Conservation (phyloP, 2,113 vertebrate genomes). For the Zosterops hypoxanthus region DNA sequence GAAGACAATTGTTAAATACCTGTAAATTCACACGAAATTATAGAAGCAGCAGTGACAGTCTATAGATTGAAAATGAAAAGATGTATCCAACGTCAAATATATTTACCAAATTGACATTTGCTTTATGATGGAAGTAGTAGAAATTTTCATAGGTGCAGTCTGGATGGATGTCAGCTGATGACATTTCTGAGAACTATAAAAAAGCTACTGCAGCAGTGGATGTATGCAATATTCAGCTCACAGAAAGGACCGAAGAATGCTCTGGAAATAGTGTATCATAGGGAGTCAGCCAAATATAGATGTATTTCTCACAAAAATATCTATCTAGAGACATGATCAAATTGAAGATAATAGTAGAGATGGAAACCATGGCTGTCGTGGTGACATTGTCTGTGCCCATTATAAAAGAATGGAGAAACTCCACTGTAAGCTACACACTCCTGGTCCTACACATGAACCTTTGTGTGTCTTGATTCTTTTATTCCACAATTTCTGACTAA, state of each 20-base stretch:
- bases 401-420: not conserved
- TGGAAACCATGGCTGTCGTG: not conserved
- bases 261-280: not conserved
- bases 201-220: not conserved
- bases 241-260: not conserved
- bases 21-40: not conserved
- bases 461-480: not conserved
- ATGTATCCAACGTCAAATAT: not conserved
- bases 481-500: not conserved
- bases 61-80: not conserved
- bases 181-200: not conserved
- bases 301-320: not conserved
- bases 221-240: not conserved
- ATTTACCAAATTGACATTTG: not conserved
- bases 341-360: not conserved
- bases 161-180: not conserved
- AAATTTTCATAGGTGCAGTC: not conserved
- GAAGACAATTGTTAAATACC: not conserved
- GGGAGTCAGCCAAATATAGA: not conserved
- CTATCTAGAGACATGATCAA: not conserved
- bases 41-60: not conserved
- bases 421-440: not conserved
- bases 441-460: not conserved
- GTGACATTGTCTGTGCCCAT: not conserved
- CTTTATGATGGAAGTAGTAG: not conserved